Evolutionary conservation across 2,113 vertebrate species (phyloP), one percentile per base, ranked within the genome.

Genomic region (Syngnathus floridae): DNA sequence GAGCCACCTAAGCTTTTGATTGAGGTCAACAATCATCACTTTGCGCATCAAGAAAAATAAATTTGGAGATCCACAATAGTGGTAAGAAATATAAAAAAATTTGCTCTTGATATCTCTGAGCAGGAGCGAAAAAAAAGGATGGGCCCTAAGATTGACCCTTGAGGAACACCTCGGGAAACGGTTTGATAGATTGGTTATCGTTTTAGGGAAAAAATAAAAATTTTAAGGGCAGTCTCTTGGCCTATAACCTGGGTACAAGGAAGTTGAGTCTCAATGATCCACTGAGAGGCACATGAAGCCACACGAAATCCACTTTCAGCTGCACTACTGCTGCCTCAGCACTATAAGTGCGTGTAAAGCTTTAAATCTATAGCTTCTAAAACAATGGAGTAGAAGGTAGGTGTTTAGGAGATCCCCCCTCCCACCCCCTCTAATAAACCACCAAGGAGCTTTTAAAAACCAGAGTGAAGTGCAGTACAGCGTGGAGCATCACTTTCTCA

Each of bases 341-440:
- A 66, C 26, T 9, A 31, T 1, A 40, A 67, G 62, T 62, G 63
- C 49, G 64, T 64, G 52, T 66, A 71, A 71, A 63, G n/a, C 55
- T 61, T 55, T 64, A 70, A 37, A 45, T 73, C 68, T 80, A 70
- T 79, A 78, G 5, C 49, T 68, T 72, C 40, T 8, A 36, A 65
- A 54, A 64, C 64, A 37, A 45, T 11, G 4, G 37, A 16, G 67
- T 69, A 41, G 51, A 71, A 65, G 65, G 75, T 57, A 67, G 71
- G 77, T 54, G 81, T 76, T 78, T 78, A 55, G 7, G 54, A 35
- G 54, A 56, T 56, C 26, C 13, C 54, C 12, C 26, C 8, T 7
- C 51, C 9, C n/a, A n/a, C n/a, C 77, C 43, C 12, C 54, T 74
- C 76, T 79, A 80, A 80, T 79, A 78, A 84, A 84, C 79, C 78